Evolutionary conservation across 2,888 invertebrate genomes (phyloP).

Genomic region (Charanyca ferruginea): DNA sequence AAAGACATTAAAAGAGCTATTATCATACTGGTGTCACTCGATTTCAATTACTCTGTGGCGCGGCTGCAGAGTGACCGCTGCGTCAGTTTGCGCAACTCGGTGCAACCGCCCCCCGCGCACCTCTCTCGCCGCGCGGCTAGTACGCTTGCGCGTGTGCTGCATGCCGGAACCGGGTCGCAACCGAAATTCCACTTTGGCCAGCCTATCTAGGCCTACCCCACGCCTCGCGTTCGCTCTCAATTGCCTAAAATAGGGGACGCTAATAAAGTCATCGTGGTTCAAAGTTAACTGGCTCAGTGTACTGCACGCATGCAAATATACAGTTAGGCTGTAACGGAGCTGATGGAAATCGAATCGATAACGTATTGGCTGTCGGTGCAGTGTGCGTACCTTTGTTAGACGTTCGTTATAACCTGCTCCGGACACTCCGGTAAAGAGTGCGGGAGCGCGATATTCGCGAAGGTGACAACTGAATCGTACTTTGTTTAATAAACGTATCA

Average conservation of each 20-base stretch:
- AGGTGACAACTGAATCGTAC: slow-evolving; percentile 44
- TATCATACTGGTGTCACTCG: slow-evolving; percentile 56
- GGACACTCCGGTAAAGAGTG: slow-evolving; percentile 44
- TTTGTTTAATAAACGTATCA: slow-evolving; percentile 47
- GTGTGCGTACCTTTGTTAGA: slow-evolving; percentile 66
- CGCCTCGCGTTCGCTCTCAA: slow-evolving; percentile 63
- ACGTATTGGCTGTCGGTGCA: slow-evolving; percentile 74
- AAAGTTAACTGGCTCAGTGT: slow-evolving; percentile 71
- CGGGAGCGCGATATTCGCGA: slow-evolving; percentile 53
- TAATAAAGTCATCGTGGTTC: slow-evolving; percentile 75
- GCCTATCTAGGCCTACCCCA: slow-evolving; percentile 75
- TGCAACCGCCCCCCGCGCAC: slow-evolving; percentile 81
- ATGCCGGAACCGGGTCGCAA: slow-evolving; percentile 90
- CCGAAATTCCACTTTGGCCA: slow-evolving; percentile 83
- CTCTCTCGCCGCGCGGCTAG: slow-evolving; percentile 71
- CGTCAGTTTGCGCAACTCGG: slow-evolving; percentile 89
- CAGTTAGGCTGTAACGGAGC: slow-evolving; percentile 86
- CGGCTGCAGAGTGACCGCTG: slow-evolving; percentile 83
- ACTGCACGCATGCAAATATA: slow-evolving; percentile 91
- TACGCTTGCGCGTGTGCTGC: slow-evolving; percentile 90
- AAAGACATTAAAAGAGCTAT: slow-evolving; percentile 41
- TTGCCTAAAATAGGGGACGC: slow-evolving; percentile 52
- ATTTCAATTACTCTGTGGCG: slow-evolving; percentile 68
- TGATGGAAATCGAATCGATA: slow-evolving; percentile 86
- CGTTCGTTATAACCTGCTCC: slow-evolving; percentile 51